These are phyloP conservation scores for Rhinopomastus cyanomelas DNA, from an alignment of 2,113 vertebrate genomes.

Conservation along the genomic window DNA sequence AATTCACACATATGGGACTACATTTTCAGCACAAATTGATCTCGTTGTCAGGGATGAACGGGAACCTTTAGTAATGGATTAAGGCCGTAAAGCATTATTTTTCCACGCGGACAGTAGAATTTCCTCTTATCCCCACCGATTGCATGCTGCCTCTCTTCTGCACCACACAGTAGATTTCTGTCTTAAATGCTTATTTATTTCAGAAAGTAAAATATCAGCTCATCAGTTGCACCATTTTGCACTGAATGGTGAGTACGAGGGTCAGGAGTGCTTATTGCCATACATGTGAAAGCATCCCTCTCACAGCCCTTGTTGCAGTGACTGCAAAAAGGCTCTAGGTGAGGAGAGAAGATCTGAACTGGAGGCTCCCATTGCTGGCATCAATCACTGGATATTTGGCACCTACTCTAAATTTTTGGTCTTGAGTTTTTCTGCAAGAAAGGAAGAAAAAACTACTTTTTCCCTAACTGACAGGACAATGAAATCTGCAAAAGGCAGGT, in stretches of 20 bases:
- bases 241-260: background rate
- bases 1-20: constrained; percentile 64
- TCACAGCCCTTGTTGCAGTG: background rate
- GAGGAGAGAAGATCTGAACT: background rate
- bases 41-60: constrained; percentile 62
- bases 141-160: background rate
- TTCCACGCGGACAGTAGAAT: background rate
- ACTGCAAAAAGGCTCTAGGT: rapidly evolving
- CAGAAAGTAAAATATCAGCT: background rate
- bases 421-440: background rate
- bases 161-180: background rate
- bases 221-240: background rate
- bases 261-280: background rate
- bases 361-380: rapidly evolving
- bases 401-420: background rate
- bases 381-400: background rate
- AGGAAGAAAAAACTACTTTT: background rate
- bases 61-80: constrained; percentile 67
- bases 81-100: constrained; percentile 47
- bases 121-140: constrained; percentile 23
- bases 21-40: constrained; percentile 70
- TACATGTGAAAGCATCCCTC: background rate
- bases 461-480: background rate
- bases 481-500: background rate
- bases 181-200: background rate